Percentiles rank a stretch among this genome's conserved stretches.
Conservation (phyloP, 2,888 invertebrate species). For the Cheilosia vernalis region DNA sequence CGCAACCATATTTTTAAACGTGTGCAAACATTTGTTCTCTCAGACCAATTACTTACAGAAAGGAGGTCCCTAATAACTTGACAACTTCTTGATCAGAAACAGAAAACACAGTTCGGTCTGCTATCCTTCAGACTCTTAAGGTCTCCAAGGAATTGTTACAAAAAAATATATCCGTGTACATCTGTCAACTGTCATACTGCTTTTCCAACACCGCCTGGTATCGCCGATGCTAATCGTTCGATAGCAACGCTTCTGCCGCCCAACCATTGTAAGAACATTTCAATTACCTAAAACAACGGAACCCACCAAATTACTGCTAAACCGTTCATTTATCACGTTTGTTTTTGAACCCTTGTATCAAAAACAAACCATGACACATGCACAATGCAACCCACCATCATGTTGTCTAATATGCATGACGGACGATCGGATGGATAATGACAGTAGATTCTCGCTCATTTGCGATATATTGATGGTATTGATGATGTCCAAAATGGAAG, state of each 20-base stretch:
- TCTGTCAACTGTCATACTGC: background rate
- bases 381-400: slow-evolving; percentile 55
- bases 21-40: no score
- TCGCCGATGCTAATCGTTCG: slow-evolving; percentile 44
- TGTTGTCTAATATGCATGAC: slow-evolving; percentile 72
- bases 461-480: slow-evolving; percentile 66
- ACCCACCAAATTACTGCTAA: slow-evolving; percentile 61
- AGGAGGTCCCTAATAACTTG: no score
- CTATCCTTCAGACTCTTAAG: background rate
- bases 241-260: slow-evolving; percentile 60
- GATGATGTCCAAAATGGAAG: slow-evolving; percentile 34
- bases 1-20: no score
- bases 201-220: slow-evolving; percentile 32
- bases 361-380: slow-evolving; percentile 64
- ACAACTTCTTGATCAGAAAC: no score
- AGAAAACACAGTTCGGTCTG: no score
- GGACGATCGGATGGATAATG: slow-evolving; percentile 65
- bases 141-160: background rate
- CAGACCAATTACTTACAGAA: no score
- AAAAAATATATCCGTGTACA: background rate
- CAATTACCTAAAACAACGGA: slow-evolving; percentile 66
- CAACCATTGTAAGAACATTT: slow-evolving; percentile 62
- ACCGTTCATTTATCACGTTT: slow-evolving; percentile 72
- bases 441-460: slow-evolving; percentile 59
- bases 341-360: slow-evolving; percentile 50